A percentile compares a stretch with the other conserved stretches of the same genome.
These are phyloP conservation scores for Upupa epops DNA, from an alignment of 2,113 vertebrate species.

Conservation along the genomic window DNA sequence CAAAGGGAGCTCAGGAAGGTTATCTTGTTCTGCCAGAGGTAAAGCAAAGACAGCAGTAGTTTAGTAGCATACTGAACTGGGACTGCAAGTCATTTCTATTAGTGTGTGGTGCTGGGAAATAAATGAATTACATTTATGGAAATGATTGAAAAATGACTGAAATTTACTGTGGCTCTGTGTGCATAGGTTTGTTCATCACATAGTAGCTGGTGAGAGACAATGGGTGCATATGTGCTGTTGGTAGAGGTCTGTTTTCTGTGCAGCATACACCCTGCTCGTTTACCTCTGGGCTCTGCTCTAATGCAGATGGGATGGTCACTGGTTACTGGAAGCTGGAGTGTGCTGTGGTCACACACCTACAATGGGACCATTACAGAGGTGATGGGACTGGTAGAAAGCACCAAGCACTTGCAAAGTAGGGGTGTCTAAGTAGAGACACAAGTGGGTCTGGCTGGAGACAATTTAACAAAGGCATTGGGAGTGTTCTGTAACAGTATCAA, in stretches of 20 bases:
- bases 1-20: conserved; percentile 13
- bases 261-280: background rate
- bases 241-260: background rate
- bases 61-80: background rate
- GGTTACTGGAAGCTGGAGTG: background rate
- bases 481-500: background rate
- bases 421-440: background rate
- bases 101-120: background rate
- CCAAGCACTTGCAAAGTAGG: background rate
- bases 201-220: conserved; percentile 20
- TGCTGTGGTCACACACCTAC: background rate
- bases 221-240: background rate
- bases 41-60: conserved; percentile 4
- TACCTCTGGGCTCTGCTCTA: background rate
- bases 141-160: conserved; percentile 4
- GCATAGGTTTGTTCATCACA: background rate
- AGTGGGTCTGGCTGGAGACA: background rate
- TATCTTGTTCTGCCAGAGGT: conserved; percentile 56
- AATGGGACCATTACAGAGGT: background rate
- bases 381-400: background rate
- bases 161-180: background rate
- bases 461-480: background rate
- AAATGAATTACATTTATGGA: conserved; percentile 32
- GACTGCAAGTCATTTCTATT: background rate
- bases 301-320: rapidly evolving